Evolutionary conservation across 2,888 invertebrate species (phyloP), one percentile per base, ranked within the genome.

Genomic region (Andrena haemorrhoa): DNA sequence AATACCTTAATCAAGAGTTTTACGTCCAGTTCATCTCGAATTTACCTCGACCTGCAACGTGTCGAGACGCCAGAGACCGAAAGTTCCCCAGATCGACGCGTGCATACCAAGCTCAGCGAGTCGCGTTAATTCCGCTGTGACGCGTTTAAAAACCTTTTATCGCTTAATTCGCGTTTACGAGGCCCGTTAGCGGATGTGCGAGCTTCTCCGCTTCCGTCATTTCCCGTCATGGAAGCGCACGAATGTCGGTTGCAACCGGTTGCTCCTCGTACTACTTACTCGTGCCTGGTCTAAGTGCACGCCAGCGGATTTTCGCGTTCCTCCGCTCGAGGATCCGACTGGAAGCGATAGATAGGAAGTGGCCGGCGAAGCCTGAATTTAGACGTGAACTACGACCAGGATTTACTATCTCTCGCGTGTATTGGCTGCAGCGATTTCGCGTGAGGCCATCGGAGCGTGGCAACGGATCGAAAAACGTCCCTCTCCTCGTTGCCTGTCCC

Each of bases 201-300:
- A 70, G 68, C 56, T 58, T 77, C 76, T 68, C 75, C 58, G 47
- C 72, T 75, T 58, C 63, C 73, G 29, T 83, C 71, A 77, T 78
- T 74, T 75, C 51, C 69, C 68, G 75, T 78, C 76, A 64, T 63
- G 72, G 74, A 81, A 70, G 78, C 69, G 63, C 77, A 79, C 74
- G 79, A 75, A 60, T 35, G 65, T 41, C 65, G 4, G 72, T 64
- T 71, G 65, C 77, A 84, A 86, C 81, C 73, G 82, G 81, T 84
- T 76, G 81, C 74, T 63, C 68, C 33, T 64, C 68, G 69, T 41
- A 10, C 47, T 49, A 10, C 12, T 16, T 41, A 1, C 41, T 41
- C 16, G 4, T 23, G n/a, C 33, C 8, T 63, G 53, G 10, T 16
- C 65, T 8, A 41, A 64, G 29, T 66, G 47, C 63, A 58, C 33